Evolutionary conservation across 2,888 invertebrate species (phyloP).

Genomic region (Ochlodes sylvanus): DNA sequence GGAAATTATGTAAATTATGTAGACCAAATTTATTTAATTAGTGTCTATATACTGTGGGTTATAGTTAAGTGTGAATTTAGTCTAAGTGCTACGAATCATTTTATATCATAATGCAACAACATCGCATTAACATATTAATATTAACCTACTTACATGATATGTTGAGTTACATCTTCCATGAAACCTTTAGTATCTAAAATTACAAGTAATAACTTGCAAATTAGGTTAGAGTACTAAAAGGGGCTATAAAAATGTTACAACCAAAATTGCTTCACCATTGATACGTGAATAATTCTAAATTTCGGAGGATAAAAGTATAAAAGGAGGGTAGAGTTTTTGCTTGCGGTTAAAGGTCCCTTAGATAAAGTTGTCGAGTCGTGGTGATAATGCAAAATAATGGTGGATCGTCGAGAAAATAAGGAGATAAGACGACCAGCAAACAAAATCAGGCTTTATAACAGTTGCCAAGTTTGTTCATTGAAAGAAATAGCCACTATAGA

Average conservation of each 20-base stretch:
- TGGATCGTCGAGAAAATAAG: slow-evolving; percentile 64
- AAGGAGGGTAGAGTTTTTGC: slow-evolving; percentile 45
- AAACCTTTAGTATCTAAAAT: slow-evolving; percentile 18
- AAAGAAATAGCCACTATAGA: slow-evolving; percentile 58
- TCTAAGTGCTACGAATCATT: too few relatives aligned
- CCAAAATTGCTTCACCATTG: slow-evolving; percentile 43
- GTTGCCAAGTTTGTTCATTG: slow-evolving; percentile 65
- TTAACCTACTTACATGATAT: not conserved
- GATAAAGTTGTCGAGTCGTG: slow-evolving; percentile 68
- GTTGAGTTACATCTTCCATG: not conserved
- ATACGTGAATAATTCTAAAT: slow-evolving; percentile 46
- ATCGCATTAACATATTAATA: too few relatives aligned
- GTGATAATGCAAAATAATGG: slow-evolving; percentile 78
- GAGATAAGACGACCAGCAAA: slow-evolving; percentile 66
- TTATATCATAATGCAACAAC: too few relatives aligned
- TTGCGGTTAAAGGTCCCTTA: slow-evolving; percentile 52
- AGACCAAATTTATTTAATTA: too few relatives aligned
- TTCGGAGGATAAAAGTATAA: slow-evolving; percentile 42
- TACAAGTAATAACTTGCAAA: slow-evolving; percentile 28
- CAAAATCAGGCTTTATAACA: slow-evolving; percentile 71
- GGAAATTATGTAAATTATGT: too few relatives aligned
- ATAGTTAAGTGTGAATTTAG: too few relatives aligned
- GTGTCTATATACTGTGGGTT: too few relatives aligned
- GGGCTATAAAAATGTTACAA: slow-evolving; percentile 31
- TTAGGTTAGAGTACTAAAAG: slow-evolving; percentile 26